Conservation (phyloP, 2,888 invertebrate species). For the Artemia sinica region DNA sequence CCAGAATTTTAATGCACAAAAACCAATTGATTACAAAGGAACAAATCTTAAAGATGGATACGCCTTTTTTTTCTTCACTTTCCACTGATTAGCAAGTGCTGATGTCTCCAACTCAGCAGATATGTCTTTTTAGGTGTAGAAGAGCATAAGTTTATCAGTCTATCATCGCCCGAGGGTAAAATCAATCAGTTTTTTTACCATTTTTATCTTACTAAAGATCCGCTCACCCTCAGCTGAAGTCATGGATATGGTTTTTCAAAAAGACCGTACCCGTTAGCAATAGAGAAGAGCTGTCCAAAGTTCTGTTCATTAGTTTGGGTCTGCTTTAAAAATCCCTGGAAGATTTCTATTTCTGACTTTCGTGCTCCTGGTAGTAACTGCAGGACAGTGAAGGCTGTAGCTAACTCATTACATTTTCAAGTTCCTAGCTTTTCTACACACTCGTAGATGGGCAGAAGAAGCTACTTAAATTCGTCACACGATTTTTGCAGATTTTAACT, state of each 20-base stretch:
- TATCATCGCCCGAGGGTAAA: no score
- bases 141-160: no score
- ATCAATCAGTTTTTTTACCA: no score
- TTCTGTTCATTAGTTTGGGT: not conserved
- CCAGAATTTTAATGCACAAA: no score
- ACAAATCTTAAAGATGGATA: no score
- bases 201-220: no score
- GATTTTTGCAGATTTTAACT: not conserved
- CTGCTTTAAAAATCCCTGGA: slow-evolving; percentile 8
- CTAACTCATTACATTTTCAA: not conserved
- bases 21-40: no score
- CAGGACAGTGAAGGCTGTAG: not conserved
- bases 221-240: not conserved
- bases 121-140: no score
- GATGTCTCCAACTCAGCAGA: no score
- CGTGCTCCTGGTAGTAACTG: not conserved
- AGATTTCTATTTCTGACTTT: not conserved
- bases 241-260: not conserved
- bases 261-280: not conserved
- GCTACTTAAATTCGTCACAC: not conserved
- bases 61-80: no score
- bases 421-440: not conserved
- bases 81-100: no score
- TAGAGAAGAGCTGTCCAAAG: not conserved
- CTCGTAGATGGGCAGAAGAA: slow-evolving; percentile 1